Evolutionary conservation across 2,113 vertebrate genomes (phyloP).

Genomic region (Turdus rufiventris): DNA sequence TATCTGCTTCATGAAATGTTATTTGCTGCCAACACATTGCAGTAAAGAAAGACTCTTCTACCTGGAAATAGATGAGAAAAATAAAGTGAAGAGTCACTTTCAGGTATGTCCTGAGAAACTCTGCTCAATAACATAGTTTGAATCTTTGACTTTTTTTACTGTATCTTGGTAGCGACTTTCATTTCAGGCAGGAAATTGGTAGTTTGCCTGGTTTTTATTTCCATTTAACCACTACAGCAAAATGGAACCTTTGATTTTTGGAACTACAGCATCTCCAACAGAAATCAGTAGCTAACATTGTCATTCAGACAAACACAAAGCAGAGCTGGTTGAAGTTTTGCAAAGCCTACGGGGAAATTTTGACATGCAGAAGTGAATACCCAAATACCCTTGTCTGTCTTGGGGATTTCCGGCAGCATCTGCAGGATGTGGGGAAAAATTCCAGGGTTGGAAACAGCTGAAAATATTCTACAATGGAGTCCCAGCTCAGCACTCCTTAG

Average conservation of each 20-base stretch:
- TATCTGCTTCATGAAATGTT: conserved; percentile 21
- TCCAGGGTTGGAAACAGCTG: conserved; percentile 26
- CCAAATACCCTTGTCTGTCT: conserved; percentile 8
- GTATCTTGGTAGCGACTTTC: background rate
- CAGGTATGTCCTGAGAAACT: background rate
- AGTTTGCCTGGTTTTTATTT: conserved; percentile 37
- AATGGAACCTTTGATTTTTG: conserved; percentile 18
- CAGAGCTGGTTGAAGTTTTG: conserved; percentile 10
- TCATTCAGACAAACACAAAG: conserved; percentile 6
- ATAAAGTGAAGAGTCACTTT: background rate
- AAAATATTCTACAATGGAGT: background rate
- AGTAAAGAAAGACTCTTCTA: background rate
- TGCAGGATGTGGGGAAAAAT: background rate
- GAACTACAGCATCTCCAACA: background rate
- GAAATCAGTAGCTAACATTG: conserved; percentile 12
- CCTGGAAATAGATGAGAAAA: conserved; percentile 1
- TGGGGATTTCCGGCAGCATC: background rate
- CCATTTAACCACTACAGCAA: background rate
- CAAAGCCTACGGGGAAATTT: background rate
- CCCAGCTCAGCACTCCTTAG: background rate
- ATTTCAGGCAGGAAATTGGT: conserved; percentile 38
- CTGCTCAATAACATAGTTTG: background rate
- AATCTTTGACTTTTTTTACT: background rate
- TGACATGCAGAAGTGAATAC: conserved; percentile 17
- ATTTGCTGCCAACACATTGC: conserved; percentile 24